These are phyloP conservation scores for Ceratina japonica DNA, from an alignment of 1,140 invertebrate genomes.

Conservation along the genomic window DNA sequence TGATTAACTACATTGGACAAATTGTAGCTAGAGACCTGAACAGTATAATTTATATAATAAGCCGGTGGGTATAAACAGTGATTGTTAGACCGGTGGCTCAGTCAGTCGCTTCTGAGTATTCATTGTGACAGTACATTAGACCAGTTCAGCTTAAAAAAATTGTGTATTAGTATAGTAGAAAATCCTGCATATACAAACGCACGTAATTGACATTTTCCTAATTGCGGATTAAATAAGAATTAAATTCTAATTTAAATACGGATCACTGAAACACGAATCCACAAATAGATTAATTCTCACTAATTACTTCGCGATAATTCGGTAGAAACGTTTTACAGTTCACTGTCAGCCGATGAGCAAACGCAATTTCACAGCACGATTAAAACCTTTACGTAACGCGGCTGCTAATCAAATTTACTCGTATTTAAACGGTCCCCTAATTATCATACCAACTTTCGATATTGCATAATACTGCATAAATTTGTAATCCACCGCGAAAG, in stretches of 20 bases:
- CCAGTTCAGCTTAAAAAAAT: neutral
- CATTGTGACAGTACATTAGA: neutral
- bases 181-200: neutral
- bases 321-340: too few relatives aligned
- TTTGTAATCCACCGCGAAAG: neutral
- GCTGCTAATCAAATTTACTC: too few relatives aligned
- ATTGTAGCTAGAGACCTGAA: neutral
- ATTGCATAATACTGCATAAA: neutral
- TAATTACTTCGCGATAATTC: too few relatives aligned
- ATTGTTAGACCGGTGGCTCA: neutral
- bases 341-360: too few relatives aligned
- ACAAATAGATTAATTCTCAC: too few relatives aligned
- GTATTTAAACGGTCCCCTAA: neutral
- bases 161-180: neutral
- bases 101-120: constrained; percentile 14
- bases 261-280: too few relatives aligned
- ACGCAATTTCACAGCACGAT: too few relatives aligned
- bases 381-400: too few relatives aligned
- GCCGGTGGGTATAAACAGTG: too few relatives aligned
- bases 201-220: too few relatives aligned
- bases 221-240: too few relatives aligned
- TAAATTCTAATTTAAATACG: too few relatives aligned
- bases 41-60: neutral
- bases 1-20: neutral
- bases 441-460: neutral